Percentiles rank a stretch among this genome's conserved stretches.
Evolutionary conservation across 2,113 vertebrate genomes (phyloP).

Genomic region (Mesitornis unicolor): DNA sequence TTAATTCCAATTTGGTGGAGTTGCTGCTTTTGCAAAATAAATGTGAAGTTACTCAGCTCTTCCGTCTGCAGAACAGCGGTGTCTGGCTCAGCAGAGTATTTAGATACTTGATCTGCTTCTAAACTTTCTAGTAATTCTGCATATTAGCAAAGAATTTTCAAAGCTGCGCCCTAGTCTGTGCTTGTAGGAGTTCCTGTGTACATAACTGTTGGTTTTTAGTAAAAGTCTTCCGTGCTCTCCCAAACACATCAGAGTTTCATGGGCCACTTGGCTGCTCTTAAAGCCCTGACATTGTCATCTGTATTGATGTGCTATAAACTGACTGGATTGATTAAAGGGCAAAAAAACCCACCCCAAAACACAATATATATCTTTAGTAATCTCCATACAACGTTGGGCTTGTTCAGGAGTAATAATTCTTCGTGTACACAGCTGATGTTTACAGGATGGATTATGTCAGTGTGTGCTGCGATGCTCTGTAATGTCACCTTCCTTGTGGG

Average conservation of each 20-base stretch:
- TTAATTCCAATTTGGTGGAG: not conserved
- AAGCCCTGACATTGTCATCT: not conserved
- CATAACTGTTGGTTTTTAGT: not conserved
- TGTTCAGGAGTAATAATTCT: not conserved
- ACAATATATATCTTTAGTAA: not conserved
- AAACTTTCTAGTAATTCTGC: not conserved
- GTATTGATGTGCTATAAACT: not conserved
- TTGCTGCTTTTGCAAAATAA: not conserved
- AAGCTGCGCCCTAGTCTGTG: not conserved
- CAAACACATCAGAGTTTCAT: not conserved
- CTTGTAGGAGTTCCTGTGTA: not conserved
- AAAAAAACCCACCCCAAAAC: not conserved
- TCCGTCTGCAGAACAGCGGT: not conserved
- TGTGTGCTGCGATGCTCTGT: not conserved
- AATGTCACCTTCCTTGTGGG: not conserved
- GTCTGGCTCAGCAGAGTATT: not conserved
- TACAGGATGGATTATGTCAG: not conserved
- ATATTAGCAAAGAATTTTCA: not conserved
- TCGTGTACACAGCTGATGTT: not conserved
- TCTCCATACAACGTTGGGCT: not conserved
- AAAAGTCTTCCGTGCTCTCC: not conserved
- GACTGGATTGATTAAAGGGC: not conserved
- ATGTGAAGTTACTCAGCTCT: not conserved
- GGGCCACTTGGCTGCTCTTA: not conserved
- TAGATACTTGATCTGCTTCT: not conserved